Percentiles rank a stretch among this genome's conserved stretches.
Conservation (phyloP, 2,888 invertebrate genomes). For the Terebella lapidaria region DNA sequence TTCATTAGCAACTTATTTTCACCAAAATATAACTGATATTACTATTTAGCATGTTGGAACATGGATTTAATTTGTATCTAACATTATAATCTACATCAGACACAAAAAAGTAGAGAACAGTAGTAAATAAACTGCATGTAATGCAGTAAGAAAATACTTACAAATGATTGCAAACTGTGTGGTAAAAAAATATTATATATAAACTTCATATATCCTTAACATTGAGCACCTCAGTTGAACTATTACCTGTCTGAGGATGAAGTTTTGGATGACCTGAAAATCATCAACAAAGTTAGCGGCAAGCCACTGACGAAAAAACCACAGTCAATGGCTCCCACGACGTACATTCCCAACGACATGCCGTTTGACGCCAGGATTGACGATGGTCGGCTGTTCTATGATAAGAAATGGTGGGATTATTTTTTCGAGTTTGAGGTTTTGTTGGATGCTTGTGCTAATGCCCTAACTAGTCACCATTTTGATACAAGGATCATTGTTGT, state of each 20-base stretch:
- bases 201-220: no score
- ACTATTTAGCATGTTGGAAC: not conserved
- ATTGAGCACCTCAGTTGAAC: conserved; percentile 63
- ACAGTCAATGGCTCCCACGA: not conserved
- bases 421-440: no score
- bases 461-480: not conserved
- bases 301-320: conserved; percentile 41
- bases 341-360: not conserved
- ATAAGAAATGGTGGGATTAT: conserved; percentile 72
- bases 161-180: no score
- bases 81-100: not conserved
- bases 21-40: not conserved
- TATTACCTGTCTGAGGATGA: conserved; percentile 84
- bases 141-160: no score
- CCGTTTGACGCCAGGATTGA: conserved; percentile 76
- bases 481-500: not conserved
- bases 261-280: conserved; percentile 78
- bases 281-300: conserved; percentile 61
- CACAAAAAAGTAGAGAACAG: no score
- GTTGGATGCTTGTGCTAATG: no score
- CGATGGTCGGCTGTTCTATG: conserved; percentile 88
- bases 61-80: not conserved
- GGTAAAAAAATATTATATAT: no score
- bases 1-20: not conserved
- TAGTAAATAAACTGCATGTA: no score